Evolutionary conservation across 2,888 invertebrate species (phyloP), one percentile per base, ranked within the genome.

Genomic region (Acleris holmiana): DNA sequence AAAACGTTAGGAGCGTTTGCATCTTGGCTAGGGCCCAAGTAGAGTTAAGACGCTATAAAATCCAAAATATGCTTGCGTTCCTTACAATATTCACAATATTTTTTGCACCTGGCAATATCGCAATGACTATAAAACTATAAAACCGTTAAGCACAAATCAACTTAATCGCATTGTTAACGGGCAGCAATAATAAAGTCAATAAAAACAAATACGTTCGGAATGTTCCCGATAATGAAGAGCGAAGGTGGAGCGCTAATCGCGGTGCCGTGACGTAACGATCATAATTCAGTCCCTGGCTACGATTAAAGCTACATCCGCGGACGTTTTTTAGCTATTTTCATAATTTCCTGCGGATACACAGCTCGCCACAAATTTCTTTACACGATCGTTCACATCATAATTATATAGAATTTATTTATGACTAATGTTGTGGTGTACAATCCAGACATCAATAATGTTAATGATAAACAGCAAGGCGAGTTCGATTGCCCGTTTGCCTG

Each of bases 341-440:
- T 65, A 54, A 61, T 69, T 63, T 69, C 69, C 62, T 63, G 62
- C 44, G 25, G 64, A 40, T 57, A 62, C 56, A 40, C 35, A 47
- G n/a, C 40, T 13, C 48, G 17, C 8, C 57, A 25, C 35, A 53
- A 19, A 40, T 53, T 53, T 21, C 40, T 40, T 53, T 15, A 19
- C 35, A 40, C 35, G 40, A 53, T 40, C 35, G 29, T 53, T 53
- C 19, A 40, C 29, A 13, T 17, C 8, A 18, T 21, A 21, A 13
- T 40, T 19, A 49, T 23, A 19, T n/a, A n/a, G 6, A 41, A 41
- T n/a, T 17, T 35, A 35, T n/a, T 44, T 15, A 17, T 7, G 15
- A 44, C 41, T 44, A 2, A n/a, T 17, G 44, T 15, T 44, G 17
- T n/a, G 15, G 17, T 44, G n/a, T 7, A 44, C 6, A 6, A 41